Evolutionary conservation across 2,797 vertebrate genomes (phyloP), one percentile per base, ranked within the genome.

Genomic region (Gallinago nigripennis): DNA sequence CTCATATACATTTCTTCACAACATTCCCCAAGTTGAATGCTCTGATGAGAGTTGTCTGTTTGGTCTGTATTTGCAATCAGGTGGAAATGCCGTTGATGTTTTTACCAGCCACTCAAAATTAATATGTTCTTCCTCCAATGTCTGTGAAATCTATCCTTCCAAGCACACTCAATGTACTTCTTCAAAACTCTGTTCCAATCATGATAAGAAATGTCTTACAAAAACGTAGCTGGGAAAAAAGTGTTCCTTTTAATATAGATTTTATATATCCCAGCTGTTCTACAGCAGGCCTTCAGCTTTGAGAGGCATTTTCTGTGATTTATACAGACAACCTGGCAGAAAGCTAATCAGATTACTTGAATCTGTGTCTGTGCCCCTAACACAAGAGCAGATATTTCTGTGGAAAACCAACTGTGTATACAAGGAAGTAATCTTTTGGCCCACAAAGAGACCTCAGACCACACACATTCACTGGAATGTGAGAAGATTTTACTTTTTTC

Each of bases 391-490:
- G 88, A 87, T 56, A 57, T 88, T 88, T 82, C 35, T 75, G 16
- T 65, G 31, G 77, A 93, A 92, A 92, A 61, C 9, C 6, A 2
- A 68, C 16, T 87, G 41, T 82, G 23, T 82, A 69, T 21, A 68
- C 8, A 68, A 46, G 43, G 51, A 88, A 86, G 25, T 31, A 72
- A 77, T 68, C 41, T 78, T 92, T 18, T 95, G 71, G 35, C 72
- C 39, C 53, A 66, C 23, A 81, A 23, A 39, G 23, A 80, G 92
- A 95, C 92, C 92, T 94, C 93, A 78, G 93, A 95, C 92, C 92
- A 94, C 93, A 94, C 85, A 88, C 8, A 2, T 65, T 81, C 66
- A 76, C 16, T 46, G 17, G 27, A 82, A 76, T 50, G 21, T 69
- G n/a, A 68, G 64, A 86, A 86, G 31, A 83, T 41, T 30, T 33